Conservation (phyloP, 2,113 vertebrate genomes). For the Rhagologus leucostigma region DNA sequence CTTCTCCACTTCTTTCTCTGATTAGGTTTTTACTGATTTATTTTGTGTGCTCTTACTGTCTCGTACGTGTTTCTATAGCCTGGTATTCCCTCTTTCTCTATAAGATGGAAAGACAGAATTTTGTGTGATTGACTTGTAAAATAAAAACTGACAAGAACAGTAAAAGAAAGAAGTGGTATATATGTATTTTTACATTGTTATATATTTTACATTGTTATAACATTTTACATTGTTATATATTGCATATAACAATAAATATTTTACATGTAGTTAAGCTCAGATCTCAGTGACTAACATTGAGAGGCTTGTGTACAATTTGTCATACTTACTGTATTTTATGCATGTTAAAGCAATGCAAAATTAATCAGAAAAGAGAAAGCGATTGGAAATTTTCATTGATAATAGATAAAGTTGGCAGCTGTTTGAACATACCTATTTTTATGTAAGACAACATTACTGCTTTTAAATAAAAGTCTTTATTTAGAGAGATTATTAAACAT, state of each 20-base stretch:
- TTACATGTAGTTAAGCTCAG: neutral
- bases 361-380: neutral
- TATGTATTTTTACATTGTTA: neutral
- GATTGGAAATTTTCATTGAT: neutral
- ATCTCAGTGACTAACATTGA: neutral
- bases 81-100: neutral
- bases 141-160: neutral
- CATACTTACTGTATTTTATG: neutral
- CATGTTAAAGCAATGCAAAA: neutral
- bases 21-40: neutral
- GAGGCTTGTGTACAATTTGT: neutral
- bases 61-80: neutral
- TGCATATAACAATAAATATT: neutral
- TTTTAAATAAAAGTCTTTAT: neutral
- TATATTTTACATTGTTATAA: too few relatives aligned
- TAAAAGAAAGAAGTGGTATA: neutral
- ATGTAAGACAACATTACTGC: neutral
- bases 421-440: neutral
- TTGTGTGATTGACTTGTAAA: neutral
- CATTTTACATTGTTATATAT: too few relatives aligned
- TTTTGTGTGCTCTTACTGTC: neutral
- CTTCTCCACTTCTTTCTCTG: neutral
- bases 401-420: neutral
- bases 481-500: neutral
- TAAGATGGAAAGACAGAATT: neutral